phyloP scores from a whole-genome alignment of 2,113 vertebrate genomes.

The Phaethornis superciliosus region DNA sequence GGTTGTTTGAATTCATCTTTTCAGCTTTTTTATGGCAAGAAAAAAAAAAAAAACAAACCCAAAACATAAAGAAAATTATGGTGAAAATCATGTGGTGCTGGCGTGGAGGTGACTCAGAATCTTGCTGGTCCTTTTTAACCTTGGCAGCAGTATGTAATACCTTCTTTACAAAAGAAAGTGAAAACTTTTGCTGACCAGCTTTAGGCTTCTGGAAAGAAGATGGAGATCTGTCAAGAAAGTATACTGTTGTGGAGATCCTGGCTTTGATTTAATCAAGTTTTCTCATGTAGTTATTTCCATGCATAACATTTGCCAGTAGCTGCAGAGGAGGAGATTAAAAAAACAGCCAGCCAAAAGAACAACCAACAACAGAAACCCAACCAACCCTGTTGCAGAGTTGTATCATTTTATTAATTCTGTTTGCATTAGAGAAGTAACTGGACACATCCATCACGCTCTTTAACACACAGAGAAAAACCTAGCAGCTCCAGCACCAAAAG shows the following conservation, averaged over 20 bases:
- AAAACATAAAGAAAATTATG: too few species aligned
- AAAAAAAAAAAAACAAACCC: background rate
- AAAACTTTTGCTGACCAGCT: background rate
- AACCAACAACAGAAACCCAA: background rate
- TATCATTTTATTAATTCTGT: background rate
- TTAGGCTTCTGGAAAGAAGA: background rate
- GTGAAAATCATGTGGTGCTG: rapidly evolving
- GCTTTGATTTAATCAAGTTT: background rate
- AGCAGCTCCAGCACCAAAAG: background rate
- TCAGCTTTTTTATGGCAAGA: background rate
- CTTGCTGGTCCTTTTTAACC: background rate
- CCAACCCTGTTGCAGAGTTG: background rate
- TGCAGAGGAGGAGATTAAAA: background rate
- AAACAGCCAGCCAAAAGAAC: background rate
- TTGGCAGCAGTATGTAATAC: background rate
- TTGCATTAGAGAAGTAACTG: background rate
- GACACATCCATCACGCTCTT: background rate
- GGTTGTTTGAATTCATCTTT: background rate
- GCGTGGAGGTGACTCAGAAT: background rate
- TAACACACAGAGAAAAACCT: background rate
- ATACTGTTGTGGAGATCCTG: background rate
- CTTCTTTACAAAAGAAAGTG: background rate
- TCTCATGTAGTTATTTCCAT: background rate
- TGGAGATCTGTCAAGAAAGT: background rate
- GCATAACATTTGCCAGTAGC: background rate